Percentiles rank a stretch among this genome's conserved stretches.
phyloP scores from a whole-genome alignment of 2,888 invertebrate genomes.

The Melanostoma mellinum region DNA sequence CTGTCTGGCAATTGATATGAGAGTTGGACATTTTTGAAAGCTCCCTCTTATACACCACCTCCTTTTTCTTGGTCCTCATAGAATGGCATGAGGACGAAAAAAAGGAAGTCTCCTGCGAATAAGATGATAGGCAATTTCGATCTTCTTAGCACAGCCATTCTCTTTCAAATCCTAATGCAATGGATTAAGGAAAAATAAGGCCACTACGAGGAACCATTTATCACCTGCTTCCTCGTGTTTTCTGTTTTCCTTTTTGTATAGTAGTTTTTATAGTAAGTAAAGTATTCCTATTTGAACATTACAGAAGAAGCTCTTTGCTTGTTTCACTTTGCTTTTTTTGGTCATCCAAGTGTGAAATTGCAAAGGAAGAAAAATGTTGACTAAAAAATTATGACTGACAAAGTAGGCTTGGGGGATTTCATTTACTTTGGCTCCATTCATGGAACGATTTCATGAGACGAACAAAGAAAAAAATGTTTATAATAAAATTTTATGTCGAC shows the following conservation, averaged over 20 bases:
- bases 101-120: slow-evolving; percentile 38
- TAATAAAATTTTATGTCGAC: slow-evolving; percentile 12
- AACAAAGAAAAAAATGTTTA: neutral
- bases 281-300: slow-evolving; percentile 32
- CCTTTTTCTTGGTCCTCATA: slow-evolving; percentile 1
- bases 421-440: neutral
- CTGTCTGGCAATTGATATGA: no score
- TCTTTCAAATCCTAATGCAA: slow-evolving; percentile 18
- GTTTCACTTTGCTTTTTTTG: slow-evolving; percentile 9
- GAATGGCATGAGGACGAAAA: neutral
- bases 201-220: slow-evolving; percentile 45
- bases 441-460: neutral
- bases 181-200: slow-evolving; percentile 14
- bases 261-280: slow-evolving; percentile 11
- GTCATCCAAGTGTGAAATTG: slow-evolving; percentile 46
- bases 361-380: slow-evolving; percentile 18
- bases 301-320: neutral
- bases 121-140: slow-evolving; percentile 39
- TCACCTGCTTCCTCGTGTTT: slow-evolving; percentile 44
- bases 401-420: slow-evolving; percentile 21
- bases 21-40: neutral
- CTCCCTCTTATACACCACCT: slow-evolving; percentile 5
- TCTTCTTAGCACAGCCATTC: slow-evolving; percentile 11
- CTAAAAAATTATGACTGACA: slow-evolving; percentile 52
- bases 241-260: neutral